Evolutionary conservation across 2,113 vertebrate genomes (phyloP).

Genomic region (Tringa solitaria): DNA sequence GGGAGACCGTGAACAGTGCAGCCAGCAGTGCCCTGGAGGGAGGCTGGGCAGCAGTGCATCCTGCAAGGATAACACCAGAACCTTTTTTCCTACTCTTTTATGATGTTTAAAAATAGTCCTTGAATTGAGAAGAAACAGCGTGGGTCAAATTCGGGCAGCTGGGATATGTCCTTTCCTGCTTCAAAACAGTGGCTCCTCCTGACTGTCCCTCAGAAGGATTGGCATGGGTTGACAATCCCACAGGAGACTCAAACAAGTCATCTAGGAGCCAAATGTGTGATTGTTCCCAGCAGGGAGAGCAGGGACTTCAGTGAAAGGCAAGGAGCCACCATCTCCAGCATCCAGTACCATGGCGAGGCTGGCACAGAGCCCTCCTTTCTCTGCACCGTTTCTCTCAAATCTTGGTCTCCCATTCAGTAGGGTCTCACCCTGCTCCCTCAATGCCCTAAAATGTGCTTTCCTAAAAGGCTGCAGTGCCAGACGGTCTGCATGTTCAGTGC

Average conservation of each 20-base stretch:
- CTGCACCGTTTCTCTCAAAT: neutral
- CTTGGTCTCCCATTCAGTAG: neutral
- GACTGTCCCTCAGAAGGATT: neutral
- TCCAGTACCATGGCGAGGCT: rapidly evolving
- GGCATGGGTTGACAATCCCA: neutral
- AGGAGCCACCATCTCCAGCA: neutral
- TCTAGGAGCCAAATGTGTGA: neutral
- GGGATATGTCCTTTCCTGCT: neutral
- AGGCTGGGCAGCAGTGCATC: rapidly evolving
- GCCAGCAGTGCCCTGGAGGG: no score
- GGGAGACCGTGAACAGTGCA: neutral
- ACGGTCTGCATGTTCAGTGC: neutral
- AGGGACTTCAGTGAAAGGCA: neutral
- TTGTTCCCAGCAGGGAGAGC: neutral
- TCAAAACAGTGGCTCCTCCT: neutral
- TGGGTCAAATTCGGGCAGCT: neutral
- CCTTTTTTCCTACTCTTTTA: neutral
- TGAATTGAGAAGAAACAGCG: neutral
- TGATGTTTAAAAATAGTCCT: neutral
- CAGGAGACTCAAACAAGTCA: neutral
- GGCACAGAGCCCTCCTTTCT: neutral
- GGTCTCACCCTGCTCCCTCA: neutral
- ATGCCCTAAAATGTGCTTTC: neutral
- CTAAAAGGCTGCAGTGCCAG: neutral
- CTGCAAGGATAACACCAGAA: neutral